Conservation (phyloP, 2,113 vertebrate genomes). For the Amphiprion percula region DNA sequence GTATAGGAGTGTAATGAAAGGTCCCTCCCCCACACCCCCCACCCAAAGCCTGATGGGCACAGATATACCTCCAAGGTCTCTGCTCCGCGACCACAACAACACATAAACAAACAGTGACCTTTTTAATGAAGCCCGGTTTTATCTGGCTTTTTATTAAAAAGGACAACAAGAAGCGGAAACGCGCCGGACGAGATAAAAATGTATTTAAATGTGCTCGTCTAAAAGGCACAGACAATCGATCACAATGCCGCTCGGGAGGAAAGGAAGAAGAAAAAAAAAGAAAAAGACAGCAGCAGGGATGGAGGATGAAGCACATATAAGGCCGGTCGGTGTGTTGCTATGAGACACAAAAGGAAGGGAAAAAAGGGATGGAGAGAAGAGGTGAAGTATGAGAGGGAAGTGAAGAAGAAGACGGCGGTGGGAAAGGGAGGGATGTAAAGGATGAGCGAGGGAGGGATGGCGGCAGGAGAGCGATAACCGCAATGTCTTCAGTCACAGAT, state of each 20-base stretch:
- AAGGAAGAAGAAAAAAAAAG: neutral
- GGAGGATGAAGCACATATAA: neutral
- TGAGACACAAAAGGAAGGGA: constrained; percentile 46
- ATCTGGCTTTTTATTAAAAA: constrained; percentile 75
- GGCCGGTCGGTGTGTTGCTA: constrained; percentile 53
- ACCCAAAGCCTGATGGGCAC: constrained; percentile 67
- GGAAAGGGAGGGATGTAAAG: constrained; percentile 21
- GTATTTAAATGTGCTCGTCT: constrained; percentile 63
- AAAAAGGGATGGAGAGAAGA: constrained; percentile 4
- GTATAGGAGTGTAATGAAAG: constrained; percentile 80
- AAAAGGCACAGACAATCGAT: constrained; percentile 73
- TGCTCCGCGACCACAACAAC: constrained; percentile 33
- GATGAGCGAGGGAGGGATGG: constrained; percentile 56
- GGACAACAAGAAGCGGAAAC: constrained; percentile 75
- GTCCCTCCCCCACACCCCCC: constrained; percentile 7
- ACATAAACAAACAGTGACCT: constrained; percentile 76
- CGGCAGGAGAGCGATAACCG: constrained; percentile 71
- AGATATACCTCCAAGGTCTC: constrained; percentile 78
- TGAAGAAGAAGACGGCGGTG: constrained; percentile 10
- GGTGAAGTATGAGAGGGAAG: neutral
- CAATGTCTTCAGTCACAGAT: constrained; percentile 83
- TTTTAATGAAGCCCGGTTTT: constrained; percentile 78
- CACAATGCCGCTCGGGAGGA: constrained; percentile 23
- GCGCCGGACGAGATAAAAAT: constrained; percentile 75
- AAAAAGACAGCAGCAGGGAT: too few species aligned